A percentile compares a stretch with the other conserved stretches of the same genome.
phyloP scores from a whole-genome alignment of 1,140 invertebrate genomes.

The Drosophila tani region DNA sequence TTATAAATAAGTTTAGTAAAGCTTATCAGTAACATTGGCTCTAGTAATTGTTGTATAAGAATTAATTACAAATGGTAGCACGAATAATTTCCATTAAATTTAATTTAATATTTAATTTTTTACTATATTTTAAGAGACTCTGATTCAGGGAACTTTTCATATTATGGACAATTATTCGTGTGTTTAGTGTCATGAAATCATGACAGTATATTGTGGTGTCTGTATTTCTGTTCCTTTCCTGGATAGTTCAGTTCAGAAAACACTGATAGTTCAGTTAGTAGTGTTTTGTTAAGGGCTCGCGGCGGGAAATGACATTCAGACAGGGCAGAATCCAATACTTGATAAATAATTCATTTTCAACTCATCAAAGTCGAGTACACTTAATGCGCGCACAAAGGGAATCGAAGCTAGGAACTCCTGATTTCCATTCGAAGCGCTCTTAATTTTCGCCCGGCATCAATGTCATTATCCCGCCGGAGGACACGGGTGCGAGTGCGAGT shows the following conservation, averaged over 20 bases:
- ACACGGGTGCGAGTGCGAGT: conserved; percentile 7
- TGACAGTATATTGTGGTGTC: conserved; percentile 20
- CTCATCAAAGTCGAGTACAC: conserved; percentile 27
- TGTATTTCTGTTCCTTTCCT: conserved; percentile 21
- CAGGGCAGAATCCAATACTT: neutral
- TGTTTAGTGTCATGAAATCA: conserved; percentile 33
- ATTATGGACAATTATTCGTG: conserved; percentile 1
- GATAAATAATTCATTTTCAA: conserved; percentile 29
- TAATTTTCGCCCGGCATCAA: conserved; percentile 31
- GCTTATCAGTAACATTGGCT: conserved; percentile 37
- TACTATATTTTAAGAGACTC: neutral
- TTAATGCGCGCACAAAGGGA: conserved; percentile 39
- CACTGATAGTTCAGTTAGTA: conserved; percentile 5
- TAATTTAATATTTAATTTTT: too few species aligned
- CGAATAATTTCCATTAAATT: neutral
- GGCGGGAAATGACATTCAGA: conserved; percentile 9
- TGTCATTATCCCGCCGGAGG: conserved; percentile 40
- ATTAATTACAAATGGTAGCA: conserved; percentile 26
- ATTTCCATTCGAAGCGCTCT: conserved; percentile 30
- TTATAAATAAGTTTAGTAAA: conserved; percentile 72
- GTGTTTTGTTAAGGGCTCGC: conserved; percentile 13
- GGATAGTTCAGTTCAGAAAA: neutral
- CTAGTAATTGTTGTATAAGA: neutral
- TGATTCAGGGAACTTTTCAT: neutral
- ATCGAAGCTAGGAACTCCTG: conserved; percentile 35